Evolutionary conservation across 2,113 vertebrate genomes (phyloP).

Genomic region (Natator depressus): DNA sequence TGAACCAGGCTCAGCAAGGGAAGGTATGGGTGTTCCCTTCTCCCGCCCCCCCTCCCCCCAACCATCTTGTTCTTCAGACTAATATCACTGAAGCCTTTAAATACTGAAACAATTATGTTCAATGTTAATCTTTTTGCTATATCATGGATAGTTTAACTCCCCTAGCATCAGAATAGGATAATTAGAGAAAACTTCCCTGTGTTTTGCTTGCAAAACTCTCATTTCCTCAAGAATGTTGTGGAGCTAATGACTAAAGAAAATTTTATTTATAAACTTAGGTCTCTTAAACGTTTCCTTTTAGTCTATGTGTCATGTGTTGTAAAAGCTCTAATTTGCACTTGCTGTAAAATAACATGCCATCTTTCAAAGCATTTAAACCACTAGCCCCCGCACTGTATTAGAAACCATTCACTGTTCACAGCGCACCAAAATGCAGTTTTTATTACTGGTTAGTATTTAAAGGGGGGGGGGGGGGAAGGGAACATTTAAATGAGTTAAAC

Average conservation of each 20-base stretch:
- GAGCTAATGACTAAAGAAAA: not conserved
- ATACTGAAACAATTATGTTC: not conserved
- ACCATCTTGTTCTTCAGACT: not conserved
- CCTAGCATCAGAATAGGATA: not conserved
- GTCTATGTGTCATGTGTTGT: not conserved
- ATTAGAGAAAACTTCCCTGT: not conserved
- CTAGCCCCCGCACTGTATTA: not conserved
- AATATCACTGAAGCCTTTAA: not conserved
- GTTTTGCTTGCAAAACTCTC: not conserved
- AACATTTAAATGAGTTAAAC: slow-evolving; percentile 9
- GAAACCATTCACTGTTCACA: not conserved
- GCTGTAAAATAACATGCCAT: not conserved
- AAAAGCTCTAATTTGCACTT: not conserved
- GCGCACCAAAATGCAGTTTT: not conserved
- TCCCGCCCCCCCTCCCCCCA: fast-evolving
- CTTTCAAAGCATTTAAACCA: not conserved
- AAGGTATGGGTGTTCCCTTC: not conserved
- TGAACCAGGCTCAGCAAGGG: not conserved
- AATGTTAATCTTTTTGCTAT: not conserved
- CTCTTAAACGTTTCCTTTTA: not conserved
- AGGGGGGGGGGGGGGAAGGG: not conserved
- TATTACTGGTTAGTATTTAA: not conserved
- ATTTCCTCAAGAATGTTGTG: not conserved
- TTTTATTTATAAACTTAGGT: not conserved
- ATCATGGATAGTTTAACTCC: not conserved